phyloP scores from a whole-genome alignment of 2,797 vertebrate species.

The Molossus molossus region DNA sequence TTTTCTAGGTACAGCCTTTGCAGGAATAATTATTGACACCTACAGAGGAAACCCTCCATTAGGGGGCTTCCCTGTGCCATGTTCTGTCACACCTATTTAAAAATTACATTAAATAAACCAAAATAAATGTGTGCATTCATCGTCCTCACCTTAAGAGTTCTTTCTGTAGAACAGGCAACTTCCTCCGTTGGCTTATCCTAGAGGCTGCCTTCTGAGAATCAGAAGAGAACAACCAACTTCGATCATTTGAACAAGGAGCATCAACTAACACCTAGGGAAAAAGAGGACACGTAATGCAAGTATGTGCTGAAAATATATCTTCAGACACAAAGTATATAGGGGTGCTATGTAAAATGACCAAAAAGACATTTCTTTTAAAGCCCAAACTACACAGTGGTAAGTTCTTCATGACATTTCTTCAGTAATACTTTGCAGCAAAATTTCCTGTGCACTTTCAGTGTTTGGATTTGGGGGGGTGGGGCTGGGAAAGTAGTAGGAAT shows the following conservation, averaged over 20 bases:
- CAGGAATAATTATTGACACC: neutral
- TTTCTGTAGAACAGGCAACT: conserved; percentile 92
- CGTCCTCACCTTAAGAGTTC: conserved; percentile 94
- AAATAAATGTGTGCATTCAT: neutral
- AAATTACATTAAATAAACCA: neutral
- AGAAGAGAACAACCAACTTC: conserved; percentile 96
- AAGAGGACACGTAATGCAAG: neutral
- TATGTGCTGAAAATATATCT: neutral
- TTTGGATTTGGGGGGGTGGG: neutral
- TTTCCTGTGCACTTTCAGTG: neutral
- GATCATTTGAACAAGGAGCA: conserved; percentile 98
- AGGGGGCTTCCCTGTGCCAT: neutral
- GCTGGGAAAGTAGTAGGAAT: neutral
- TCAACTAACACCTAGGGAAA: conserved; percentile 94
- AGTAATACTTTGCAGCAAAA: conserved; percentile 14
- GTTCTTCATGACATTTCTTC: conserved; percentile 25
- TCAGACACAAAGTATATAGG: neutral
- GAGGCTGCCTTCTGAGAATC: conserved; percentile 90
- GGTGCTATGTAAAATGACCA: neutral
- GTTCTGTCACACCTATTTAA: conserved; percentile 12
- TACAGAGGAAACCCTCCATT: neutral
- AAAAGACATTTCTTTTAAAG: conserved; percentile 23
- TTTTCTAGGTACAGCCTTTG: neutral
- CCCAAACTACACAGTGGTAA: neutral
- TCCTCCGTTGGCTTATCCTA: conserved; percentile 92